A percentile compares a stretch with the other conserved stretches of the same genome.
phyloP scores from a whole-genome alignment of 2,888 invertebrate genomes.

The Euplagia quadripunctaria region DNA sequence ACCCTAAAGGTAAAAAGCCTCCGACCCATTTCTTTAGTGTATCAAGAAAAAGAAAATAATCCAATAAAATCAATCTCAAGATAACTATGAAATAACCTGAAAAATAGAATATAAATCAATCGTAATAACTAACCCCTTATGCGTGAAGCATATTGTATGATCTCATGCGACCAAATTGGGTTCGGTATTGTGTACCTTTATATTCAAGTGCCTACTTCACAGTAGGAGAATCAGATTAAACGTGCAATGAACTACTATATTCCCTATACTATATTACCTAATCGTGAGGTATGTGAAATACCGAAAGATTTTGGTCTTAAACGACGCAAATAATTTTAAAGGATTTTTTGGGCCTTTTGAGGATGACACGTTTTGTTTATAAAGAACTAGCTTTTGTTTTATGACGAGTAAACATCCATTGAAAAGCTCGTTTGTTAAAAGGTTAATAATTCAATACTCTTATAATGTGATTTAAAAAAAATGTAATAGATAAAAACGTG shows the following conservation, averaged over 20 bases:
- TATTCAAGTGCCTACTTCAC: constrained; percentile 5
- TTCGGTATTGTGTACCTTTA: neutral
- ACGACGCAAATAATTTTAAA: neutral
- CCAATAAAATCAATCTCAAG: neutral
- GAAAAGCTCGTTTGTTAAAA: too few relatives aligned
- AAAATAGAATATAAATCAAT: constrained; percentile 19
- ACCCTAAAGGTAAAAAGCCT: too few relatives aligned
- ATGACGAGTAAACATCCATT: neutral
- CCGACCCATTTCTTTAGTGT: too few relatives aligned
- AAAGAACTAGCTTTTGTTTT: neutral
- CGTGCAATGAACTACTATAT: neutral
- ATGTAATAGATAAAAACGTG: too few relatives aligned
- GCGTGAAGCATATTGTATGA: neutral
- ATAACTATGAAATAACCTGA: neutral
- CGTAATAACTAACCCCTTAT: constrained; percentile 12
- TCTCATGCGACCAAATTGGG: constrained; percentile 1
- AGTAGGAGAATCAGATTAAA: neutral
- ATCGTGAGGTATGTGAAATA: neutral
- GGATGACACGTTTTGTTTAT: neutral
- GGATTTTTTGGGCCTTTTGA: too few relatives aligned
- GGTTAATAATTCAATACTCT: too few relatives aligned
- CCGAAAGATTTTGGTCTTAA: neutral
- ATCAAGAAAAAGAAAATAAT: neutral
- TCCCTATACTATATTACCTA: neutral
- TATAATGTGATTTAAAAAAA: too few relatives aligned